Evolutionary conservation across 2,797 vertebrate species (phyloP), one percentile per base, ranked within the genome.

Genomic region (Vireo griseus): DNA sequence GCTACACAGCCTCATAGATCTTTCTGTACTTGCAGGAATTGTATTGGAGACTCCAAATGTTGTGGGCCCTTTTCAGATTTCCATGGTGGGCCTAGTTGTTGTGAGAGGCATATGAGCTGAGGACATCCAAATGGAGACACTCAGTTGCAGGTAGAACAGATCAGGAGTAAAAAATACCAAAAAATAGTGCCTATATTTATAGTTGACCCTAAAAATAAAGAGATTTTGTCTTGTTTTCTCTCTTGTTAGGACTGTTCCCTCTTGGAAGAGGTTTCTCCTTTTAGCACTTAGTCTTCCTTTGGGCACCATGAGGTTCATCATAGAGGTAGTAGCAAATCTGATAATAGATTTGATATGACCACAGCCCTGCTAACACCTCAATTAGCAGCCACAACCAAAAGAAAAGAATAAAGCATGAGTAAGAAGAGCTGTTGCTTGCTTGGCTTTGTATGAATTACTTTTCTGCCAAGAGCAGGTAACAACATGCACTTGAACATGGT

Each of bases 331-430:
- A 50, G 29, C 25, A 95, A 83, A 80, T 61, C 14, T 67, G 35
- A 40, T 76, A 51, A 54, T 50, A 80, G 26, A 9, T 82, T 89
- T 91, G 33, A 37, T 80, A 45, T 1, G 7, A 87, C 65, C 75
- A 61, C 65, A 95, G 29, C 51, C 25, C 28, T 48, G 22, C 11
- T 72, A 87, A 68, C 16, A 42, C n/a, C 16, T 40, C 37, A 47
- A n/a, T 92, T 67, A 95, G 10, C 20, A 78, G 31, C 28, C 47
- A 58, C 39, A 79, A 65, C 48, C 45, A 65, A 85, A 59, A 88
- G 52, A 50, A 86, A 91, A 91, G 37, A 92, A 72, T 58, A 61
- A 76, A 91, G 17, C 20, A 16, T 5, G 15, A 79, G 12, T 48
- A 75, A 86, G 89, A 86, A 57, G 12, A 77, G 10, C 13, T 79